Percentiles rank a stretch among this genome's conserved stretches.
Conservation (phyloP, 1,140 invertebrate genomes). For the Oryctes rhinoceros region DNA sequence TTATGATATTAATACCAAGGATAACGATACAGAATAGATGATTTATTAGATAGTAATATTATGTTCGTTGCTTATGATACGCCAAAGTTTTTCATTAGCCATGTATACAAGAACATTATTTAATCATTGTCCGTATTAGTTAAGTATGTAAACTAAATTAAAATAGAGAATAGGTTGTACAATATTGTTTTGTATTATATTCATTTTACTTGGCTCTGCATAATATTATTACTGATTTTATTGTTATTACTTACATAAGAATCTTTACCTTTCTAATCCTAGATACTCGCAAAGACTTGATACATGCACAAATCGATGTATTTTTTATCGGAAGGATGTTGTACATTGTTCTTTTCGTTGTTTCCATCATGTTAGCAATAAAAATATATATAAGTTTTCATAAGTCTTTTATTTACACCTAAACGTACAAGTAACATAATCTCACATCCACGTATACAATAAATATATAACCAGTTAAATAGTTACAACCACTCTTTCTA, state of each 20-base stretch:
- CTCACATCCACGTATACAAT: not conserved
- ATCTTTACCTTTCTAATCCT: not conserved
- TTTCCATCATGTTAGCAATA: slow-evolving; percentile 35
- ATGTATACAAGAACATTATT: no score
- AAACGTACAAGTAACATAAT: not conserved
- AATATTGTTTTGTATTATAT: slow-evolving; percentile 1
- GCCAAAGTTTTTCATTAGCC: no score
- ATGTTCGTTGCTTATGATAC: no score
- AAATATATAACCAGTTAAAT: slow-evolving; percentile 50
- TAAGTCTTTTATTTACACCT: not conserved
- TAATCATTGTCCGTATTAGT: no score
- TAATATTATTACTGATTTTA: not conserved
- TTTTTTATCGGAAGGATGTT: slow-evolving; percentile 19
- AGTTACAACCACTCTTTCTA: slow-evolving; percentile 57
- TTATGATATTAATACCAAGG: no score
- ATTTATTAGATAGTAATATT: no score
- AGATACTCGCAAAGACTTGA: slow-evolving; percentile 29
- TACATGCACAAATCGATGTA: slow-evolving; percentile 29
- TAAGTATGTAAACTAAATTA: no score
- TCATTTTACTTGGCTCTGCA: not conserved
- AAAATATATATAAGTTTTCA: slow-evolving; percentile 4
- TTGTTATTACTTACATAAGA: no score
- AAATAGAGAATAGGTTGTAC: no score
- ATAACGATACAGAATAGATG: no score
- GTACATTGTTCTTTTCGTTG: slow-evolving; percentile 20